Evolutionary conservation across 2,888 invertebrate species (phyloP).

Genomic region (Dyspetes luteomarginatus): DNA sequence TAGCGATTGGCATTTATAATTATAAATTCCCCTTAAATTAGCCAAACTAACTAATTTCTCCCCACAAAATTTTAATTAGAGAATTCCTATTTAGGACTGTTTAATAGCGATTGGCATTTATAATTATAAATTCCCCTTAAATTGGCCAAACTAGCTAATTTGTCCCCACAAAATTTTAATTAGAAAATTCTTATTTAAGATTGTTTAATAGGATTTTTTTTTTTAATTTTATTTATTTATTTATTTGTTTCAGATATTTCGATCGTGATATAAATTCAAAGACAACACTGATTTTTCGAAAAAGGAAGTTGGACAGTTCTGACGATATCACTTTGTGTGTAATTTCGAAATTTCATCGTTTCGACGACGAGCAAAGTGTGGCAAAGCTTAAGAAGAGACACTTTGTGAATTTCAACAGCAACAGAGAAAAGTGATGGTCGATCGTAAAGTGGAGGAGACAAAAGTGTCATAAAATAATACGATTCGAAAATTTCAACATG

Average conservation of each 20-base stretch:
- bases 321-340: neutral
- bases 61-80: too few species aligned
- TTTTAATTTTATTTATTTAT: neutral
- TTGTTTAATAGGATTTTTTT: neutral
- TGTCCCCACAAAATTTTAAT: too few species aligned
- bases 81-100: too few species aligned
- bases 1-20: too few species aligned
- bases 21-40: too few species aligned
- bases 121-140: too few species aligned
- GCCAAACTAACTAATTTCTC: too few species aligned
- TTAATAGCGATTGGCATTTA: too few species aligned
- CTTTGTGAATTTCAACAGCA: neutral
- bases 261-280: neutral
- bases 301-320: neutral
- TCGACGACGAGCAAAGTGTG: neutral
- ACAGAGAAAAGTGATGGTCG: neutral
- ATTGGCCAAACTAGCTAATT: too few species aligned
- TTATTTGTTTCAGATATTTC: conserved; percentile 8
- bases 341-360: neutral
- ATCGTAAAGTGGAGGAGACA: conserved; percentile 14
- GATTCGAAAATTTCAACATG: neutral
- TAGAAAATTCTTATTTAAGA: too few species aligned
- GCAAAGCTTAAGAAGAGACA: conserved; percentile 2
- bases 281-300: neutral
- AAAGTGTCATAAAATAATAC: conserved; percentile 4